A percentile compares a stretch with the other conserved stretches of the same genome.
Conservation (phyloP, 2,113 vertebrate genomes). For the Syngnathus typhle region DNA sequence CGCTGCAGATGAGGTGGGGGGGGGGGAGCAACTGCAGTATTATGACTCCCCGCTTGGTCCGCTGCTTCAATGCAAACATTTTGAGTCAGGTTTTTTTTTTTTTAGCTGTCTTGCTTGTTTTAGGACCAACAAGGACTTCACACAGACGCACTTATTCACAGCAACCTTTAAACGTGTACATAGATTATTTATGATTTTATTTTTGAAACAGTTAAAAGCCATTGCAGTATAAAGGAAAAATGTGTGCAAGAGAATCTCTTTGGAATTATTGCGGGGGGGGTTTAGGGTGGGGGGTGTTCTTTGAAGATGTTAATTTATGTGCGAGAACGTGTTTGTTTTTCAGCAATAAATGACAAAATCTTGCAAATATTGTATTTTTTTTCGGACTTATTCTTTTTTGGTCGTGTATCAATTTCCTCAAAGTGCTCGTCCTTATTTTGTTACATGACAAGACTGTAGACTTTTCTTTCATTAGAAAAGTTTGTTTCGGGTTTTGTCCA, state of each 20-base stretch:
- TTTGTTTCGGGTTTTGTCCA: too few species aligned
- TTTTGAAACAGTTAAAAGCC: slow-evolving; percentile 26
- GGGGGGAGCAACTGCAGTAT: background rate
- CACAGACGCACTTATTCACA: slow-evolving; percentile 2
- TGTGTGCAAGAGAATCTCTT: slow-evolving; percentile 2
- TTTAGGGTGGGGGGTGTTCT: background rate
- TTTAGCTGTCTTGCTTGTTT: background rate
- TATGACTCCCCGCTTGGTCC: slow-evolving; percentile 20
- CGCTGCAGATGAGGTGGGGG: slow-evolving; percentile 2
- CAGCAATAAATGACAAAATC: slow-evolving; percentile 46
- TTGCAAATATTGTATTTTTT: background rate
- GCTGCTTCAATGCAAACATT: slow-evolving; percentile 8
- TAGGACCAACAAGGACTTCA: slow-evolving; percentile 4
- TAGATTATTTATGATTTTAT: slow-evolving; percentile 56
- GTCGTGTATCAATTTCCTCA: background rate
- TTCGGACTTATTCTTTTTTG: background rate
- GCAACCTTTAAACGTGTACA: slow-evolving; percentile 53
- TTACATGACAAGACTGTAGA: too few species aligned
- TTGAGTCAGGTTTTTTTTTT: background rate
- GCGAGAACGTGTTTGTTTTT: slow-evolving; percentile 25
- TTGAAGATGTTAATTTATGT: slow-evolving; percentile 46
- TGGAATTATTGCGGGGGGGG: slow-evolving; percentile 1
- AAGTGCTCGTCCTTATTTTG: too few species aligned
- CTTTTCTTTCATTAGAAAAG: too few species aligned
- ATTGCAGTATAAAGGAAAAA: slow-evolving; percentile 28